Evolutionary conservation across 2,797 vertebrate species (phyloP).

Genomic region (Spheniscus humboldti): DNA sequence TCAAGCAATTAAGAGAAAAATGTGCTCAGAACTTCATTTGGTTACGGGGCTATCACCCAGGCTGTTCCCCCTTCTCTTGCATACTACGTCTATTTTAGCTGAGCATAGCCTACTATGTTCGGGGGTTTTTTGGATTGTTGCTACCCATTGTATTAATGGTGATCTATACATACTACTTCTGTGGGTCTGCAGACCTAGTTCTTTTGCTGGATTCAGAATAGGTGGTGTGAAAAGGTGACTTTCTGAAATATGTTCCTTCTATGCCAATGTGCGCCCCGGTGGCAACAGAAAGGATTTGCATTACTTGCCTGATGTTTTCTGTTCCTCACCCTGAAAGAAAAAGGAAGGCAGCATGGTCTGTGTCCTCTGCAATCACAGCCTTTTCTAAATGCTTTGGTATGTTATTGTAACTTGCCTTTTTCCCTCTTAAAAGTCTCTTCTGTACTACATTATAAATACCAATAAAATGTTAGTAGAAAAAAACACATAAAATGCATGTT

Average conservation of each 20-base stretch:
- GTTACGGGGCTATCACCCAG: neutral
- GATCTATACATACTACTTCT: neutral
- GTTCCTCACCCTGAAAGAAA: neutral
- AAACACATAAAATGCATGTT: slow-evolving; percentile 44
- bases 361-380: neutral
- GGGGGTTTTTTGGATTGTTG: neutral
- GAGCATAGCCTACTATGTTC: neutral
- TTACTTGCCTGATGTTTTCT: neutral
- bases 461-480: slow-evolving; percentile 55
- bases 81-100: neutral
- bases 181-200: neutral
- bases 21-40: neutral
- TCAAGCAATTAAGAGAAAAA: neutral
- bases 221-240: neutral
- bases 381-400: slow-evolving; percentile 44
- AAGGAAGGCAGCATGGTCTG: neutral
- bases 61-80: neutral
- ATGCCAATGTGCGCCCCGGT: neutral
- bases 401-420: slow-evolving; percentile 54
- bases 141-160: neutral
- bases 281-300: neutral
- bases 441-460: slow-evolving; percentile 55
- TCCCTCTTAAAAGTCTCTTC: slow-evolving; percentile 36
- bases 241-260: neutral
- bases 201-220: neutral